These are phyloP conservation scores for Charaxes varanes DNA, from an alignment of 1,140 invertebrate species.

Conservation along the genomic window DNA sequence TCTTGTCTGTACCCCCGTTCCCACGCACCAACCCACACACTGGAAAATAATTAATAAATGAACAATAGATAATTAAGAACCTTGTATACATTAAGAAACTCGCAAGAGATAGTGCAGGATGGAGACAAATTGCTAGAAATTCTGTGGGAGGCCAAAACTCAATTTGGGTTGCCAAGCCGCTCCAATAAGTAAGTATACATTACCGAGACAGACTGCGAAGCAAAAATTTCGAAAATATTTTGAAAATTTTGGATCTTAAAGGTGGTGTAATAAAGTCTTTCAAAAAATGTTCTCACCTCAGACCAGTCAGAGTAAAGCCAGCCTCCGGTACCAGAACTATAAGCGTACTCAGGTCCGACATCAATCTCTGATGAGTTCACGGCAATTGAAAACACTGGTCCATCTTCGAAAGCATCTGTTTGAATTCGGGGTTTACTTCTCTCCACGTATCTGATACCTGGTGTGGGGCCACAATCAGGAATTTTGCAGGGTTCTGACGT, in stretches of 20 bases:
- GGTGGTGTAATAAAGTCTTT: too few species aligned
- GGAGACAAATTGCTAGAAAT: too few species aligned
- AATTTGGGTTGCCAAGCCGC: too few species aligned
- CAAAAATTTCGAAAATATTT: too few species aligned
- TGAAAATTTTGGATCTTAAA: too few species aligned
- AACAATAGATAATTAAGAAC: too few species aligned
- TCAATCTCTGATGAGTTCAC: conserved; percentile 46
- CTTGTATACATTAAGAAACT: too few species aligned
- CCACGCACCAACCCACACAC: conserved; percentile 76
- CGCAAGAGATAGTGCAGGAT: too few species aligned
- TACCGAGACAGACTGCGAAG: too few species aligned
- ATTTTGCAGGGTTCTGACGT: conserved; percentile 50
- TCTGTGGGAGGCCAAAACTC: too few species aligned
- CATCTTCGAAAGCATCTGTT: conserved; percentile 49
- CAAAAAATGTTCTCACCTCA: conserved; percentile 35
- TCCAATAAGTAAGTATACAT: too few species aligned
- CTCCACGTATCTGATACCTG: conserved; percentile 27
- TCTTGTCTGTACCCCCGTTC: conserved; percentile 77
- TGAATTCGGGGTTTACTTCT: conserved; percentile 27
- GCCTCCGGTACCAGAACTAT: conserved; percentile 39
- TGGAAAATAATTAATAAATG: conserved; percentile 22
- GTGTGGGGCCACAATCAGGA: conserved; percentile 34
- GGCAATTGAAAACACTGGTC: conserved; percentile 54
- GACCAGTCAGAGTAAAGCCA: conserved; percentile 63
- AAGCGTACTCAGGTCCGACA: conserved; percentile 53